Base-by-base conservation (phyloP, 2,113 vertebrate species). In the Brachionichthys hirsutus region DNA sequence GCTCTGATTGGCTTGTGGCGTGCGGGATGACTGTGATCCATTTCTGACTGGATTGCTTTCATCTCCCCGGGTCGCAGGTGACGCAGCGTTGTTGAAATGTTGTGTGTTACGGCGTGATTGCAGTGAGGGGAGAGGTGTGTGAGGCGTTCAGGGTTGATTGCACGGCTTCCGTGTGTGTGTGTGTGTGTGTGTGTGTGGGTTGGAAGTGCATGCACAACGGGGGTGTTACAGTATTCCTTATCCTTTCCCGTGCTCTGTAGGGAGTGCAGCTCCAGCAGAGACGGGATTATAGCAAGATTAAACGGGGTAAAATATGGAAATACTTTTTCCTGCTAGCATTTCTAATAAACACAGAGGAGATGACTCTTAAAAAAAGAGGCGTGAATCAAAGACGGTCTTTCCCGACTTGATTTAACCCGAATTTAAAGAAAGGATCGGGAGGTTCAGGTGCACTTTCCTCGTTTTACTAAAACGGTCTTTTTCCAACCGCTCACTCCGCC, bases 31-130 rank as follows among this genome's bases (percentile, higher is more conserved):
- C 60, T 12, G 17, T 58, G 76, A 81, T 83, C 44, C 47, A 52
- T 73, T 73, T 59, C 24, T 61, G 38, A 73, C 60, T 62, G 54
- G 75, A 77, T 77, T 73, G 59, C 56, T 47, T 65, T 72, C 51
- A 67, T 72, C 60, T 71, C 36, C 35, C 49, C 2, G 55, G 50
- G 65, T 75, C 67, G 77, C 67, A 76, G 79, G 54, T 81, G 79
- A 81, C 72, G 72, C 67, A 68, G 53, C 40, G 17, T 76, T 70
- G 84, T 80, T 79, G 79, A 79, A 67, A 71, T 47, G 0, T 34
- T 13, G 46, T 16, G 46, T 9, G 56, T 48, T 24, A 16, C 10
- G 7, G 42, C 52, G 45, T 60, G 56, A 74, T 52, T 35, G 24
- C 47, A 47, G 13, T 52, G 77, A 75, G 1, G 40, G 14, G 9